Base-by-base conservation (phyloP, 2,113 vertebrate species). In the Ancistrus triradiatus region DNA sequence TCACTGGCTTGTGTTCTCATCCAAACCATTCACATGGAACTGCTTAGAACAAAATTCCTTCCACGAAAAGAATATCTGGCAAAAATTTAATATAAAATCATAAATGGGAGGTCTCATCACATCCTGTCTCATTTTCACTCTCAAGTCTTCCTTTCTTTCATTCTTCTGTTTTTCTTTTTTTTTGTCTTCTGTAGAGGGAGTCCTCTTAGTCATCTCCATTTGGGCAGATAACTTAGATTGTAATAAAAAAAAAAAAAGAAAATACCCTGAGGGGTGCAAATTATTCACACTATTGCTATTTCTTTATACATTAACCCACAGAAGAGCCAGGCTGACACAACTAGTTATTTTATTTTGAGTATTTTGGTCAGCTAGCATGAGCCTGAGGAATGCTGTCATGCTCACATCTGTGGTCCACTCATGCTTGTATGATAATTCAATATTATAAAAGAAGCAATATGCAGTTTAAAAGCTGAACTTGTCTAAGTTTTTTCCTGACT, bases 11-110 rank as follows among this genome's bases (percentile, higher is more conserved):
- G 83, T 64, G 79, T 82, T 86, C 83, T 71, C 70, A 76, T 83
- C 77, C 79, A 84, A 85, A 85, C 80, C 80, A 79, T 87, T 89
- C 88, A 87, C 86, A 88, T 88, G 87, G 85, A 89, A 82, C 81
- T 86, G 82, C 83, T 88, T 87, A 88, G 77, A 66, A 83, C 77
- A 80, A 84, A 83, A 89, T 89, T 87, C 87, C 81, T 89, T 89
- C 87, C 84, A 85, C 80, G 74, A 72, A 88, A 80, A 81, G 84
- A 86, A 85, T 85, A 83, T 86, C 81, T 88, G 83, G 83, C 83
- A 85, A 76, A 74, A 74, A 79, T 84, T 80, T 76, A 84, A 85
- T 85, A 80, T 79, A 84, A 84, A 87, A 85, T 87, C 83, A 82
- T 83, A 87, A 87, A 88, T 62, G 78, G 73, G 80, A 86, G 84